These are phyloP conservation scores for Hypsibius dujardini DNA, from an alignment of 1,140 invertebrate genomes.

Conservation along the genomic window DNA sequence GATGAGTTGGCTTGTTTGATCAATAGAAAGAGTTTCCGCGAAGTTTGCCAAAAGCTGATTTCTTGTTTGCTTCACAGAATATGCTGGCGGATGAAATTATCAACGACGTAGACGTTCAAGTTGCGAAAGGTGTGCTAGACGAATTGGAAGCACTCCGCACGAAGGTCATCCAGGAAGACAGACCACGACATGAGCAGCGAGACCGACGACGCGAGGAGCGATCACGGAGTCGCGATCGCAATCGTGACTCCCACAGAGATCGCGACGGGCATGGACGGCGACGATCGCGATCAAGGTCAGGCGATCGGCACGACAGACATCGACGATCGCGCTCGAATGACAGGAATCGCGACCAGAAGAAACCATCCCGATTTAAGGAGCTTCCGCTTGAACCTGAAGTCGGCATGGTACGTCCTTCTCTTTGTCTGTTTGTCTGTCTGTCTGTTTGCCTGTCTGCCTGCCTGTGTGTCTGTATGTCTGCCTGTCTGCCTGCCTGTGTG, in stretches of 20 bases:
- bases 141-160: conserved; percentile 56
- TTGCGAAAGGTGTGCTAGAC: conserved; percentile 64
- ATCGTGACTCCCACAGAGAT: conserved; percentile 23
- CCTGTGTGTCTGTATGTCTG: neutral
- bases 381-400: conserved; percentile 39
- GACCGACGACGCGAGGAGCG: conserved; percentile 23
- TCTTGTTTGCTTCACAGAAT: neutral
- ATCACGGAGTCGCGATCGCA: conserved; percentile 27
- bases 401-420: conserved; percentile 32
- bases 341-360: conserved; percentile 24
- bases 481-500: no score
- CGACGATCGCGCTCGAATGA: no score
- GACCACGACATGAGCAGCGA: conserved; percentile 21
- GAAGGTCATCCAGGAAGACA: conserved; percentile 18
- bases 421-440: neutral
- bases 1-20: no score
- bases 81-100: conserved; percentile 27
- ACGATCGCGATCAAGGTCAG: no score
- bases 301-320: no score
- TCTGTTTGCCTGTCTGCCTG: no score
- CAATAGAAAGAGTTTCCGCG: no score
- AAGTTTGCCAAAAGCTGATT: no score
- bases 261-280: conserved; percentile 18
- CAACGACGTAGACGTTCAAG: conserved; percentile 35
- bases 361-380: conserved; percentile 30